Percentiles rank a stretch among this genome's conserved stretches.
These are phyloP conservation scores for Autographa gamma DNA, from an alignment of 2,888 invertebrate genomes.

Conservation along the genomic window DNA sequence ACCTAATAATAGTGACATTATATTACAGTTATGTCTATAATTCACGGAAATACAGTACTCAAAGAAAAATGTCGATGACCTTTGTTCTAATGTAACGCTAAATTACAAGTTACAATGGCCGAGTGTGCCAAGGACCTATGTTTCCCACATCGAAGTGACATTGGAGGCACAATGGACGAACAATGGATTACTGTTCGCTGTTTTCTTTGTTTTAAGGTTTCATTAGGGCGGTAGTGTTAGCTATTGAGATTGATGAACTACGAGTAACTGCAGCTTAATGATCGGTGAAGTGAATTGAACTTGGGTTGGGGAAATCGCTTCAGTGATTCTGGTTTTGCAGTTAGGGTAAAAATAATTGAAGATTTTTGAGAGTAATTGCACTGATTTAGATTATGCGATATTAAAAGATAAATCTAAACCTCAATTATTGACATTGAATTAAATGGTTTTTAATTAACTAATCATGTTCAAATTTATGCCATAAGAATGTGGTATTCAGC, in stretches of 20 bases:
- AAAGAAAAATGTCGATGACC: neutral
- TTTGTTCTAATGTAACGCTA: slow-evolving; percentile 39
- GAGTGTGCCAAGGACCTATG: slow-evolving; percentile 51
- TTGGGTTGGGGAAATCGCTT: neutral
- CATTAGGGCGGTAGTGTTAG: slow-evolving; percentile 11
- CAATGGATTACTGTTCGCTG: slow-evolving; percentile 33
- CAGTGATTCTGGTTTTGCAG: neutral
- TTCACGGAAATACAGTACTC: neutral
- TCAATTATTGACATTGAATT: too few species aligned
- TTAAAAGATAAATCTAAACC: too few species aligned
- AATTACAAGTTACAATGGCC: slow-evolving; percentile 39
- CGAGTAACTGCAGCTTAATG: slow-evolving; percentile 10
- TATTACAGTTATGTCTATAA: neutral
- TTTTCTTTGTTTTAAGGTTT: slow-evolving; percentile 36
- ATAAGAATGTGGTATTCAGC: too few species aligned
- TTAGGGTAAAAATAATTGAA: neutral
- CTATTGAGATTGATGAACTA: slow-evolving; percentile 19
- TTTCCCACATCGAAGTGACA: slow-evolving; percentile 47
- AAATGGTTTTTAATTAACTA: too few species aligned
- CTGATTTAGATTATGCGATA: too few species aligned
- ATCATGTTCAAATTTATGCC: too few species aligned
- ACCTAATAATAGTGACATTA: too few species aligned
- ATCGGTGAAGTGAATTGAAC: neutral
- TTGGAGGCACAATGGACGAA: slow-evolving; percentile 48
- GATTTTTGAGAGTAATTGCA: neutral